Evolutionary conservation across 2,888 invertebrate genomes (phyloP), one percentile per base, ranked within the genome.

Genomic region (Drosophila mayaguana): DNA sequence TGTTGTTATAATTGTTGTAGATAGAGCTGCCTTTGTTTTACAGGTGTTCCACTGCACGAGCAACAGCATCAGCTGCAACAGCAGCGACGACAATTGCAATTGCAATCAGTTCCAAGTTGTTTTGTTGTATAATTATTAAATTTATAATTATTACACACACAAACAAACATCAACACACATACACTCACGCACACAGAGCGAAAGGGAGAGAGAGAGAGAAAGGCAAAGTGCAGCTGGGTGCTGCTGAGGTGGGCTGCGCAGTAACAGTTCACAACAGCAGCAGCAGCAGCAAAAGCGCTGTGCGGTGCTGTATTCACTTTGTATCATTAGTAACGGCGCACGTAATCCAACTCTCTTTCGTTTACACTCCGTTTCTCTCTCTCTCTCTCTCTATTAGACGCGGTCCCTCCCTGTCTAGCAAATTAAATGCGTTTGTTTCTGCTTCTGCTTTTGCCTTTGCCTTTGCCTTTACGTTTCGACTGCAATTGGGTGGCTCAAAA

Each of bases 101-200:
- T 75, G 67, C 78, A 81, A 81, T 81, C 81, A 77, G 74, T 60
- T 72, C 40, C 70, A 80, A 82, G 87, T 72, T 75, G 82, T 66
- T 88, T 80, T 83, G 68, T 78, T 83, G 86, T 88, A 86, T 86
- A 86, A 85, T 88, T 86, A 88, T 86, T 86, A 86, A 86, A 88
- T 86, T 86, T 86, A 81, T 80, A 88, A 88, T 86, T 88, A 80
- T 77, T 63, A 76, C 68, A 72, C 63, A 62, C 65, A 79, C 62
- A 72, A 63, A 74, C 71, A 62, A 46, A 48, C 8, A 28, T 8
- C 28, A 34, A 61, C 55, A 55, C 50, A 51, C 50, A 60, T 38
- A 62, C 55, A 18, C 61, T 55, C 45, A 56, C 38, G 45, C 50
- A 55, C 56, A 48, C 36, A 61, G 38, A 48, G 66, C 59, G 63